Conservation (phyloP, 1,140 invertebrate species). For the Macrotrachela quadricornifera region DNA sequence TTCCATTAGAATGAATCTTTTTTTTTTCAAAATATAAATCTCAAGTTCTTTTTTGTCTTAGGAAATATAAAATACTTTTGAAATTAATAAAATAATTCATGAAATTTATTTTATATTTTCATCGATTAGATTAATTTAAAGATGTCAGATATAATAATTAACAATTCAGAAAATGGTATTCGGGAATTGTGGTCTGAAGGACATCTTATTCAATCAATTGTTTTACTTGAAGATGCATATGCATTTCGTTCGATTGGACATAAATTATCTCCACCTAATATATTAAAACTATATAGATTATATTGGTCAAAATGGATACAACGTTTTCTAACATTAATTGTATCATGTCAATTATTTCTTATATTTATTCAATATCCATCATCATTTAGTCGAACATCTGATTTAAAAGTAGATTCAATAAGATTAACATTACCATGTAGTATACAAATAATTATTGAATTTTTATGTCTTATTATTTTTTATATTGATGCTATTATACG, state of each 20-base stretch:
- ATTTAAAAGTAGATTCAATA: constrained; percentile 12
- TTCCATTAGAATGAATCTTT: too few relatives aligned
- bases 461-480: constrained; percentile 20
- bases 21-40: too few relatives aligned
- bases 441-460: constrained; percentile 17
- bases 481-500: constrained; percentile 16
- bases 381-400: constrained; percentile 21
- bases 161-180: too few relatives aligned
- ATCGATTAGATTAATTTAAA: too few relatives aligned
- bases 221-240: constrained; percentile 5
- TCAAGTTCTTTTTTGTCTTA: too few relatives aligned
- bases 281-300: constrained; percentile 16
- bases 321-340: constrained; percentile 13
- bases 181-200: too few relatives aligned
- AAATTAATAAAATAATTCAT: too few relatives aligned
- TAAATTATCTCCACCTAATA: constrained; percentile 15
- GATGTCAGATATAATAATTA: too few relatives aligned
- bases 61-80: too few relatives aligned
- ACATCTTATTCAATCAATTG: neutral
- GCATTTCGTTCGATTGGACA: constrained; percentile 19
- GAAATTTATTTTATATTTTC: too few relatives aligned
- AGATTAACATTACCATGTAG: constrained; percentile 17
- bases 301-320: constrained; percentile 17
- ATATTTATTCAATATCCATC: constrained; percentile 26
- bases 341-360: constrained; percentile 12